Percentiles rank a stretch among this genome's conserved stretches.
Conservation (phyloP, 1,140 invertebrate species). For the Ectropis grisescens region DNA sequence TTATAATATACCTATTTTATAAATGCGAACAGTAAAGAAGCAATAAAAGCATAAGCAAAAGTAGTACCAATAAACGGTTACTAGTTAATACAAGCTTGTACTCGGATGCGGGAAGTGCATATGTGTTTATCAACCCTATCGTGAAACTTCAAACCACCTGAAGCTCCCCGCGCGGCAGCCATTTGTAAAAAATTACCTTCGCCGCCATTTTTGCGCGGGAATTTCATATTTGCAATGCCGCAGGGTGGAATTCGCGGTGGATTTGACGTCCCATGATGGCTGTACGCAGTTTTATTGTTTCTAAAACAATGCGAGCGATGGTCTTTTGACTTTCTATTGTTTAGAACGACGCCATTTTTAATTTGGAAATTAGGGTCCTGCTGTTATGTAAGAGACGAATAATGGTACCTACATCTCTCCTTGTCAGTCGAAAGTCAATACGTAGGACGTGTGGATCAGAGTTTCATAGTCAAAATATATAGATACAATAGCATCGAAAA, state of each 20-base stretch:
- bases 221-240: slow-evolving; percentile 63
- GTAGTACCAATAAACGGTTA: no score
- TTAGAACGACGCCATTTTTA: slow-evolving; percentile 56
- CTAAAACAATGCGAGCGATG: slow-evolving; percentile 41
- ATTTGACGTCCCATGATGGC: slow-evolving; percentile 59
- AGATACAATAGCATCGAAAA: no score
- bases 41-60: no score
- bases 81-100: no score
- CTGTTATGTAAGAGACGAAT: slow-evolving; percentile 14
- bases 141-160: no score
- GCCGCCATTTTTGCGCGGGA: slow-evolving; percentile 59
- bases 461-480: no score
- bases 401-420: neutral
- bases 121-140: no score
- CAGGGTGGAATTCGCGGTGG: slow-evolving; percentile 41
- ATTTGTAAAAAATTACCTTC: slow-evolving; percentile 65
- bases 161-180: slow-evolving; percentile 51
- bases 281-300: slow-evolving; percentile 65
- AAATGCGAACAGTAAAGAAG: no score
- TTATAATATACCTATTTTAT: no score
- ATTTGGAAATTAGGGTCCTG: slow-evolving; percentile 54
- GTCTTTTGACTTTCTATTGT: slow-evolving; percentile 27
- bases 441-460: no score
- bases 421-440: neutral
- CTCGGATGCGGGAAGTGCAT: no score